Percentiles rank a stretch among this genome's conserved stretches.
Evolutionary conservation across 2,797 vertebrate species (phyloP).

Genomic region (Fundulus diaphanus): DNA sequence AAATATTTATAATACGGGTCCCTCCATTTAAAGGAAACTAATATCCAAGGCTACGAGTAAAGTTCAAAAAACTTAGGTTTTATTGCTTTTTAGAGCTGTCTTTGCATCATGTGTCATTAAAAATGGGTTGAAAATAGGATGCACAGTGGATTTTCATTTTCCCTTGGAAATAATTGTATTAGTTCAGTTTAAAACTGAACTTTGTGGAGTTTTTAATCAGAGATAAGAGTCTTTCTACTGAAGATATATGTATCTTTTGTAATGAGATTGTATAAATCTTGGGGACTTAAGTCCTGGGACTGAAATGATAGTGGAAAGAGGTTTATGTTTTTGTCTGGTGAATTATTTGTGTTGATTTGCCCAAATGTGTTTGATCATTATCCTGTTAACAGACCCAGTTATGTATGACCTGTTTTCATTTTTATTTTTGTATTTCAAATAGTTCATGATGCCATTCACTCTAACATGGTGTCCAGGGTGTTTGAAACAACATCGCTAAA

Average conservation of each 20-base stretch:
- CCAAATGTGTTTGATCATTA: neutral
- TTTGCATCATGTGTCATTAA: neutral
- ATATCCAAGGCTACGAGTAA: conserved; percentile 1
- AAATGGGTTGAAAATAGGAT: neutral
- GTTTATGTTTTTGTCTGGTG: neutral
- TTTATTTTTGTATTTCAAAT: neutral
- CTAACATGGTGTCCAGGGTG: neutral
- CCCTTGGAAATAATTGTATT: neutral
- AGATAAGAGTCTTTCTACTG: neutral
- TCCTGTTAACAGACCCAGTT: neutral
- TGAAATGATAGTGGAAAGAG: neutral
- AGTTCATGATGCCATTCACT: neutral
- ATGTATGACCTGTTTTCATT: no score
- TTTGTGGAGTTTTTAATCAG: neutral
- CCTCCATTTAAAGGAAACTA: neutral
- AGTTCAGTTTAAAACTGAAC: neutral
- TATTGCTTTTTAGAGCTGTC: neutral
- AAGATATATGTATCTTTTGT: neutral
- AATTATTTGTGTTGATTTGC: neutral
- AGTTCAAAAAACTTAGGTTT: neutral
- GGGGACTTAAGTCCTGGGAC: neutral
- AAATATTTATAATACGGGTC: neutral
- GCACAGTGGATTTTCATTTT: neutral
- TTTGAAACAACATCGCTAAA: neutral
- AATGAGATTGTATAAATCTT: neutral